These are phyloP conservation scores for Artibeus jamaicensis DNA, from an alignment of 2,797 vertebrate genomes.

Conservation along the genomic window DNA sequence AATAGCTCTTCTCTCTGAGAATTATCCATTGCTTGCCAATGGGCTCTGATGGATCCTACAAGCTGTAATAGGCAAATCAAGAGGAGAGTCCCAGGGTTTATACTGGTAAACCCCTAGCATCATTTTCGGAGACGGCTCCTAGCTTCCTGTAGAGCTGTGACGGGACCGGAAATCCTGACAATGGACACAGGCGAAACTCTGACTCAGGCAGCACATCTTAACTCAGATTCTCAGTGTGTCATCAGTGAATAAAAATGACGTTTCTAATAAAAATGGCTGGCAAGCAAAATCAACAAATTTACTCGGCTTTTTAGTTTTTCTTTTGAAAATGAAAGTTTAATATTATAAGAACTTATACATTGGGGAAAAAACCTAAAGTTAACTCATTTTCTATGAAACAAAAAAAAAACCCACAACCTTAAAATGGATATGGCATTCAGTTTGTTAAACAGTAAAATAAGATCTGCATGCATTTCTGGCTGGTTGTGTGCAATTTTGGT, in stretches of 20 bases:
- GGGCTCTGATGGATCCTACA: neutral
- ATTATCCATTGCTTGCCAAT: neutral
- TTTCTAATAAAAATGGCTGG: neutral
- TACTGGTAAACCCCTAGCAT: neutral
- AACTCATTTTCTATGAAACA: neutral
- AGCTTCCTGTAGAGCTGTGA: neutral
- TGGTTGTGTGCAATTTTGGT: neutral
- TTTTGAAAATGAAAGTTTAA: neutral
- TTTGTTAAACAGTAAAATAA: neutral
- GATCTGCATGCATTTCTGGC: neutral
- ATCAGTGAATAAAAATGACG: neutral
- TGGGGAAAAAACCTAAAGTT: neutral
- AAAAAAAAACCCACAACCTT: neutral
- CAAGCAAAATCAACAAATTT: neutral
- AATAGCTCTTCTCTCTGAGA: neutral
- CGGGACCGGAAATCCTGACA: neutral
- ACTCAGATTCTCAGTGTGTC: neutral
- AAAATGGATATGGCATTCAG: neutral
- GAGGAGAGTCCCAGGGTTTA: neutral
- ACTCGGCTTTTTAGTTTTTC: neutral
- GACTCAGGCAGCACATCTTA: neutral
- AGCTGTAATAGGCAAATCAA: neutral
- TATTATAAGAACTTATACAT: neutral
- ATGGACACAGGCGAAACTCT: neutral
- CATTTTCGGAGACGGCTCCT: neutral